Evolutionary conservation across 1,140 invertebrate species (phyloP).

Genomic region (Hycleus phaleratus): DNA sequence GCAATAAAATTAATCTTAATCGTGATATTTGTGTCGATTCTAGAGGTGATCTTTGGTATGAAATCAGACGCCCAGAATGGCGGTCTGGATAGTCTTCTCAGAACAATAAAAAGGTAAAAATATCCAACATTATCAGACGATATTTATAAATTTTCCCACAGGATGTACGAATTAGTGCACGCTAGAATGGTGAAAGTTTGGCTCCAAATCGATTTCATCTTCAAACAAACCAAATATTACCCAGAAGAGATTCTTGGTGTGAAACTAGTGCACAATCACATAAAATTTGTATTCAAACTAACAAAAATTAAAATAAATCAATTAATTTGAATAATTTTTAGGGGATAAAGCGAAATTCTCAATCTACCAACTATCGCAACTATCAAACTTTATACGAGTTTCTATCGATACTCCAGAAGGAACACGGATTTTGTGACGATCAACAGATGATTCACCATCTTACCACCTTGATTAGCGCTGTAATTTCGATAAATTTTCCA

Average conservation of each 20-base stretch:
- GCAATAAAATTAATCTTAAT: no score
- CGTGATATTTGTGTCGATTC: neutral
- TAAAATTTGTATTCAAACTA: no score
- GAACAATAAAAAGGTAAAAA: constrained; percentile 2
- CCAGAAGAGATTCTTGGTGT: constrained; percentile 1
- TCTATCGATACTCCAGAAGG: neutral
- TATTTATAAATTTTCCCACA: neutral
- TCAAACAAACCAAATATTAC: constrained; percentile 6
- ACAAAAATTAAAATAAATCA: no score
- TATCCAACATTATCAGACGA: neutral
- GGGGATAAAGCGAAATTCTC: neutral
- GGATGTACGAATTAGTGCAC: constrained; percentile 16
- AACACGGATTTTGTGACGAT: neutral
- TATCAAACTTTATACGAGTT: neutral
- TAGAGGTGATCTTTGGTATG: constrained; percentile 12
- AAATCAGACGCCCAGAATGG: constrained; percentile 17
- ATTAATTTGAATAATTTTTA: no score
- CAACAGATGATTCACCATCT: neutral
- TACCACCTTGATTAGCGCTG: neutral
- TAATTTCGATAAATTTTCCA: neutral
- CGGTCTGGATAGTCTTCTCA: constrained; percentile 6
- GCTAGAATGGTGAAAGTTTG: constrained; percentile 17
- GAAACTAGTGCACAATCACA: neutral
- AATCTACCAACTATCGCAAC: constrained; percentile 2
- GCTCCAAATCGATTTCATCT: constrained; percentile 16